Conservation (phyloP, 2,113 vertebrate species). For the Manacus vitellinus region DNA sequence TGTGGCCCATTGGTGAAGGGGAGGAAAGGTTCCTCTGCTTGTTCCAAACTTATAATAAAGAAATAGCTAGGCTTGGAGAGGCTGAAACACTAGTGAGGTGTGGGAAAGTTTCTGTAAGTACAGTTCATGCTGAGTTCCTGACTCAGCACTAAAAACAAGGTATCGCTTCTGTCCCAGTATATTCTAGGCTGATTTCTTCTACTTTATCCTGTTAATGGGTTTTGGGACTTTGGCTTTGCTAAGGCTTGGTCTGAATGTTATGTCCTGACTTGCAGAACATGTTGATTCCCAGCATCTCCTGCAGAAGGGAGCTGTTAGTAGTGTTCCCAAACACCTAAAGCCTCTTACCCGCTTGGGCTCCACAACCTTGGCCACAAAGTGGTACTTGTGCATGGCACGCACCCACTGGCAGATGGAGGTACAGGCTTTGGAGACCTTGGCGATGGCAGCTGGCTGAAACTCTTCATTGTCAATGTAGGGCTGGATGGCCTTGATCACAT, state of each 20-base stretch:
- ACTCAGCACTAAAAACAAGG: not conserved
- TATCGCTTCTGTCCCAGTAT: not conserved
- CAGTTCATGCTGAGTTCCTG: not conserved
- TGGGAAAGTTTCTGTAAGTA: not conserved
- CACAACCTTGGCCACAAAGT: conserved; percentile 86
- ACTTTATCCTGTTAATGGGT: not conserved
- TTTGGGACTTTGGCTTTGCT: not conserved
- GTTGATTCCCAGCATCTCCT: not conserved
- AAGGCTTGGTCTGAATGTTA: not conserved
- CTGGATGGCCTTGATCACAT: conserved; percentile 84
- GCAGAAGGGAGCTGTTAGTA: not conserved
- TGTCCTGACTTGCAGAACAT: rapidly evolving
- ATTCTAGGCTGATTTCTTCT: not conserved
- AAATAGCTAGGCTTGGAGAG: not conserved
- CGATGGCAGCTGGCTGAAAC: conserved; percentile 87
- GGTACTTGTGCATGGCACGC: conserved; percentile 89
- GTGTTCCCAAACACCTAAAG: not conserved
- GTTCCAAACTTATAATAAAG: not conserved
- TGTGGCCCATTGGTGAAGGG: not conserved
- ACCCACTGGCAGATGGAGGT: conserved; percentile 96
- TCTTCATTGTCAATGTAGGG: conserved; percentile 91
- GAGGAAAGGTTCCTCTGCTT: not conserved
- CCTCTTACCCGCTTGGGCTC: conserved; percentile 87
- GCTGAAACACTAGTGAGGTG: not conserved
- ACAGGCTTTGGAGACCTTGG: conserved; percentile 92